Evolutionary conservation across 2,888 invertebrate species (phyloP).

Genomic region (Oscheius sp.): DNA sequence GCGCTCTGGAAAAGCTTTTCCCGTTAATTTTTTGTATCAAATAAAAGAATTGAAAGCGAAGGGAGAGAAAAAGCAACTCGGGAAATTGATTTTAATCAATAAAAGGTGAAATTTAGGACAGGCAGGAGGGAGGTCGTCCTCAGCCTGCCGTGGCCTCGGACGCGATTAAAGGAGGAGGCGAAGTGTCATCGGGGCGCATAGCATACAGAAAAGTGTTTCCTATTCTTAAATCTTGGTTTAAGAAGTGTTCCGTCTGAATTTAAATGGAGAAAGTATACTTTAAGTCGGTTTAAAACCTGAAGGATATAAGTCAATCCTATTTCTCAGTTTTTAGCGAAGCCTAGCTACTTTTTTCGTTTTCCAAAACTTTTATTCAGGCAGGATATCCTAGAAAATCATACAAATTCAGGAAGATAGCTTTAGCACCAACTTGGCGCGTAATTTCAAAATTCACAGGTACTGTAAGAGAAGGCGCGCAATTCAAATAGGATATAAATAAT

Average conservation of each 20-base stretch:
- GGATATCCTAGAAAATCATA: too few relatives aligned
- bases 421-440: too few relatives aligned
- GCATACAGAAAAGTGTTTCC: not conserved
- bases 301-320: too few relatives aligned
- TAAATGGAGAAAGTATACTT: not conserved
- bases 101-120: not conserved
- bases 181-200: conserved; percentile 1
- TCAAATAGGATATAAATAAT: too few relatives aligned
- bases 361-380: too few relatives aligned
- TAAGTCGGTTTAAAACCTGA: too few relatives aligned
- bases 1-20: conserved; percentile 24
- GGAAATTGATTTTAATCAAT: not conserved
- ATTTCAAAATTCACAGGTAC: too few relatives aligned
- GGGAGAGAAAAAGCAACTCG: too few relatives aligned
- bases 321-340: too few relatives aligned
- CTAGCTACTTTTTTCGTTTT: too few relatives aligned
- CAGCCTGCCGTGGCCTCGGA: conserved; percentile 21
- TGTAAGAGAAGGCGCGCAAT: too few relatives aligned
- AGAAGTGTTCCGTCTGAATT: not conserved
- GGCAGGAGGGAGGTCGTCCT: conserved; percentile 1
- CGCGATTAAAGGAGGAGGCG: conserved; percentile 27
- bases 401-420: too few relatives aligned
- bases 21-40: not conserved
- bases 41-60: not conserved
- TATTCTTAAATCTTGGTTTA: not conserved